These are phyloP conservation scores for Acipenser transmontanus DNA, from an alignment of 2,797 vertebrate species.

Conservation along the genomic window DNA sequence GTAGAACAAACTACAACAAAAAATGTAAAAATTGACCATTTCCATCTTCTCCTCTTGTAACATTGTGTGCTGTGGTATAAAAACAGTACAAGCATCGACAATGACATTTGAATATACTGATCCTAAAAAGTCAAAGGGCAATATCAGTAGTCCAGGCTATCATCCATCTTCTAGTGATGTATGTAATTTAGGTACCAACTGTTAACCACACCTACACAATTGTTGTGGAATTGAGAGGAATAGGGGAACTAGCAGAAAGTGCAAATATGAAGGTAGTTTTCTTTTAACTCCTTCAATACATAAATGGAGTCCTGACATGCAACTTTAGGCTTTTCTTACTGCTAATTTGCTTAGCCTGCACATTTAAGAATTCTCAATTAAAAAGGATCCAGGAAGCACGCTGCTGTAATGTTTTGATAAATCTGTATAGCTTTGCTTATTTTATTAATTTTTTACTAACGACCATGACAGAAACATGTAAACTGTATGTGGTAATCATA, in stretches of 20 bases:
- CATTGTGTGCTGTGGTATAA: conserved; percentile 58
- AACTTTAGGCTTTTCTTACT: conserved; percentile 46
- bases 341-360: conserved; percentile 49
- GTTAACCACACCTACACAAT: conserved; percentile 63
- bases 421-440: not conserved
- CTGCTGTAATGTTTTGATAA: conserved; percentile 46
- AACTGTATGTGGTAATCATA: conserved; percentile 57
- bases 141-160: conserved; percentile 42
- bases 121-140: conserved; percentile 51
- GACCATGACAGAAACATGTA: conserved; percentile 65
- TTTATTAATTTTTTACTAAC: conserved; percentile 47
- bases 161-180: conserved; percentile 40
- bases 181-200: conserved; percentile 31
- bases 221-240: conserved; percentile 40
- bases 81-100: conserved; percentile 74
- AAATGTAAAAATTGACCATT: conserved; percentile 69
- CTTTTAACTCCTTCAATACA: conserved; percentile 50
- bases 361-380: conserved; percentile 42
- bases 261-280: conserved; percentile 73
- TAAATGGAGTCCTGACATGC: conserved; percentile 55
- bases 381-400: conserved; percentile 53
- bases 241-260: conserved; percentile 72
- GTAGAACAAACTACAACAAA: not conserved
- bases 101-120: conserved; percentile 57
- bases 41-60: conserved; percentile 58